Evolutionary conservation across 2,113 vertebrate genomes (phyloP).

Genomic region (Neoarius graeffei): DNA sequence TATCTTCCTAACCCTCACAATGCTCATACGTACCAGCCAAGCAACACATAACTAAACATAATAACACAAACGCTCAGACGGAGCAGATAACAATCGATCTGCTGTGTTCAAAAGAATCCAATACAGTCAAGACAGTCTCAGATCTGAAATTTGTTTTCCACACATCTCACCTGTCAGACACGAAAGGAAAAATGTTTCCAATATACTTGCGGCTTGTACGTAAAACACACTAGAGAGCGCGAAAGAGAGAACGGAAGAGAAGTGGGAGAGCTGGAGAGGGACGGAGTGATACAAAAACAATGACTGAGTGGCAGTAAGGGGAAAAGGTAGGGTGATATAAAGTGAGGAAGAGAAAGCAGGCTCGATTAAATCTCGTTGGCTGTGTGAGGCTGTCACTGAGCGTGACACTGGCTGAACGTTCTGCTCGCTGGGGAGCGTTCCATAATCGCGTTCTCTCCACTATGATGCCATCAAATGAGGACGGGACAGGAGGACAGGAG

Average conservation of each 20-base stretch:
- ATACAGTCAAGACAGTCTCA: constrained; percentile 69
- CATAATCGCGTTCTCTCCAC: constrained; percentile 46
- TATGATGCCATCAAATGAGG: constrained; percentile 54
- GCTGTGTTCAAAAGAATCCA: constrained; percentile 66
- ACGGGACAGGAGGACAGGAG: constrained; percentile 16
- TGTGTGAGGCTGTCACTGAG: constrained; percentile 53
- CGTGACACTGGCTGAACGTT: constrained; percentile 44
- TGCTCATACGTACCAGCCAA: background rate
- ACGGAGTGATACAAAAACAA: background rate
- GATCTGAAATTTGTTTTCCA: constrained; percentile 74
- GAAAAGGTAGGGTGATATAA: constrained; percentile 46
- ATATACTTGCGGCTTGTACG: constrained; percentile 47
- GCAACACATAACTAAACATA: constrained; percentile 27
- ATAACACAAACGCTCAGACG: constrained; percentile 37
- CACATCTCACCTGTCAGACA: constrained; percentile 62
- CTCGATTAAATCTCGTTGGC: constrained; percentile 52
- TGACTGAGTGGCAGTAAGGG: constrained; percentile 38
- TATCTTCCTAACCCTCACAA: background rate
- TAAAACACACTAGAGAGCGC: constrained; percentile 53
- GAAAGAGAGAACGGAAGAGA: constrained; percentile 16
- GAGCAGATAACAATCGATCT: constrained; percentile 51
- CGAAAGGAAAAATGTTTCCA: constrained; percentile 52
- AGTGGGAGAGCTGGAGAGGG: background rate
- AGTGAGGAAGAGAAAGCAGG: constrained; percentile 21
- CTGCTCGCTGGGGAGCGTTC: constrained; percentile 45